Evolutionary conservation across 2,888 invertebrate genomes (phyloP).

Genomic region (Drosophila anomalata): DNA sequence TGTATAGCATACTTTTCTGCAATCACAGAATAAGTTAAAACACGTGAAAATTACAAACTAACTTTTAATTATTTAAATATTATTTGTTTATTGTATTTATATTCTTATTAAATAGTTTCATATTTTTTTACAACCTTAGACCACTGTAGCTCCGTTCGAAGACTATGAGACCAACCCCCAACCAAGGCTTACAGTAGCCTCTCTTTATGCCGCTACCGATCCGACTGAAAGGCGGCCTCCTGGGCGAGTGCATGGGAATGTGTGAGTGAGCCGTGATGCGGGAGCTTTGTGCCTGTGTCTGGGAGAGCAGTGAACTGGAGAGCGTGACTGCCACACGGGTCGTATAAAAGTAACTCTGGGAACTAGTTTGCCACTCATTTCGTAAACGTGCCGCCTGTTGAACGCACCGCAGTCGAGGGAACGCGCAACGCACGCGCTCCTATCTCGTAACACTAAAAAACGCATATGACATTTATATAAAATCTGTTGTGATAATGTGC

Average conservation of each 20-base stretch:
- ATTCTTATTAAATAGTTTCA: background rate
- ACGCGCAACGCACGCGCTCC: conserved; percentile 63
- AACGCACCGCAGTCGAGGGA: conserved; percentile 58
- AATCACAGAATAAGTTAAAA: no score
- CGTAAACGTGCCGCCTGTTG: conserved; percentile 80
- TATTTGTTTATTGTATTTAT: no score
- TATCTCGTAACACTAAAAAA: conserved; percentile 34
- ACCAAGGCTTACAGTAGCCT: conserved; percentile 73
- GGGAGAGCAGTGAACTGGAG: conserved; percentile 35
- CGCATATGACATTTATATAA: conserved; percentile 23
- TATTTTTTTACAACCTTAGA: background rate
- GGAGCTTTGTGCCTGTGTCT: conserved; percentile 55
- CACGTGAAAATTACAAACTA: background rate
- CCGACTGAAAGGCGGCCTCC: conserved; percentile 46
- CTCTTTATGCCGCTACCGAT: conserved; percentile 73
- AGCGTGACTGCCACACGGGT: conserved; percentile 40
- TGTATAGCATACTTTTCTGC: background rate
- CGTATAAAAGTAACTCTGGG: conserved; percentile 83
- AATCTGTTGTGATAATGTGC: conserved; percentile 61
- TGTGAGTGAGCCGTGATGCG: conserved; percentile 64
- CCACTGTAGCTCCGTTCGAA: conserved; percentile 56
- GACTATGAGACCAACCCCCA: conserved; percentile 56
- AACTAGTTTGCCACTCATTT: conserved; percentile 83
- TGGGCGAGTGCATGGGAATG: conserved; percentile 45
- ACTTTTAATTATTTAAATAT: background rate